These are phyloP conservation scores for Oligia latruncula DNA, from an alignment of 2,888 invertebrate genomes.

Conservation along the genomic window DNA sequence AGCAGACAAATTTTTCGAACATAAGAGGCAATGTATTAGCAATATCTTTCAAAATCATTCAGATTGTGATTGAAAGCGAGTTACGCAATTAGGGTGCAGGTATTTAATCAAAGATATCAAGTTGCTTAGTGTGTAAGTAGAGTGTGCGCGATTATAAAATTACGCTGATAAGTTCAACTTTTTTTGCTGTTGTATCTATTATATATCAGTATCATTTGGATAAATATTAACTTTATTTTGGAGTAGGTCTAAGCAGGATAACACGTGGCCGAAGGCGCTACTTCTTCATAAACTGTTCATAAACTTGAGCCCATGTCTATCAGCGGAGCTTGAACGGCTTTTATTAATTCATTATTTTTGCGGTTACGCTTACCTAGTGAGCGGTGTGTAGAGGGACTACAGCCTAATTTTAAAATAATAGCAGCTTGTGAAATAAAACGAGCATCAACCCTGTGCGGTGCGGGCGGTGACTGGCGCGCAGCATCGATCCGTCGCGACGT, in stretches of 20 bases:
- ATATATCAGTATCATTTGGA: too few species aligned
- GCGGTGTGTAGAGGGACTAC: background rate
- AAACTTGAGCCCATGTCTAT: background rate
- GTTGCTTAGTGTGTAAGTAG: background rate
- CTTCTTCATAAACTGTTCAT: background rate
- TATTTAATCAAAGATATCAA: background rate
- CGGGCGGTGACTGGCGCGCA: constrained; percentile 62
- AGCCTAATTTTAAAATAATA: constrained; percentile 52
- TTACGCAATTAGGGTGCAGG: too few species aligned
- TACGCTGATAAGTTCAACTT: background rate
- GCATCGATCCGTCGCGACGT: constrained; percentile 78
- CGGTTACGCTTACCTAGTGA: background rate
- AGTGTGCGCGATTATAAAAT: background rate
- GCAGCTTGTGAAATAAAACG: constrained; percentile 46
- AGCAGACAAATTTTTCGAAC: background rate
- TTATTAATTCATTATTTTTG: constrained; percentile 2
- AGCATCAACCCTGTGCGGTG: constrained; percentile 57
- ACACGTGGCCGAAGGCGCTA: background rate
- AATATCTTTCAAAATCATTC: background rate
- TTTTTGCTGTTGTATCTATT: background rate
- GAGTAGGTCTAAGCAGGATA: background rate
- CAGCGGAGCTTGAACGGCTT: background rate
- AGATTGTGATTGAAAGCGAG: too few species aligned
- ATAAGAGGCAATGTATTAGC: background rate
- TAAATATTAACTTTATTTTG: background rate